A percentile compares a stretch with the other conserved stretches of the same genome.
These are phyloP conservation scores for Teleogryllus occipitalis DNA, from an alignment of 1,140 invertebrate species.

Conservation along the genomic window DNA sequence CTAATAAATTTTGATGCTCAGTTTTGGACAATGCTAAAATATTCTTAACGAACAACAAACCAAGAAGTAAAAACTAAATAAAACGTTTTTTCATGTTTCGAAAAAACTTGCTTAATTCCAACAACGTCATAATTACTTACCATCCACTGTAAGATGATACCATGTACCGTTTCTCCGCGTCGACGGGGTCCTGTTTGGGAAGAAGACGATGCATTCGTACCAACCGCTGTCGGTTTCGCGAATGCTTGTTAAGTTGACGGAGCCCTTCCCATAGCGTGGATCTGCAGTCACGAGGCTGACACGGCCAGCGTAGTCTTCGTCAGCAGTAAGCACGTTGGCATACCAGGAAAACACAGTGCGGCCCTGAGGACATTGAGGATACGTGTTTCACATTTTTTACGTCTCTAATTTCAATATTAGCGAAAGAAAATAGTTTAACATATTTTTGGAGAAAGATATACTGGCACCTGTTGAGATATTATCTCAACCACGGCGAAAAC, in stretches of 20 bases:
- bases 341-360: conserved; percentile 70
- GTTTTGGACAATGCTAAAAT: too few relatives aligned
- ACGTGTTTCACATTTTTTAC: not conserved
- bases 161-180: conserved; percentile 79
- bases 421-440: too few relatives aligned
- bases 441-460: too few relatives aligned
- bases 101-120: too few relatives aligned
- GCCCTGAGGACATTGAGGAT: conserved; percentile 43
- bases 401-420: not conserved
- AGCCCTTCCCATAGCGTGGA: conserved; percentile 58
- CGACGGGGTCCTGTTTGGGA: conserved; percentile 76
- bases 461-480: too few relatives aligned
- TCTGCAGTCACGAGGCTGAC: conserved; percentile 49
- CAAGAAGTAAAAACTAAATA: too few relatives aligned
- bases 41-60: too few relatives aligned
- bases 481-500: too few relatives aligned
- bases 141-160: conserved; percentile 77
- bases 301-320: conserved; percentile 64
- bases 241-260: conserved; percentile 82
- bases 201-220: conserved; percentile 83
- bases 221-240: conserved; percentile 81
- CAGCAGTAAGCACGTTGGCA: conserved; percentile 58
- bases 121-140: conserved; percentile 40
- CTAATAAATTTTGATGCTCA: too few relatives aligned
- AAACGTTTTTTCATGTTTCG: too few relatives aligned